A percentile compares a stretch with the other conserved stretches of the same genome.
Evolutionary conservation across 2,888 invertebrate species (phyloP).

Genomic region (Cataglyphis altisquamis): DNA sequence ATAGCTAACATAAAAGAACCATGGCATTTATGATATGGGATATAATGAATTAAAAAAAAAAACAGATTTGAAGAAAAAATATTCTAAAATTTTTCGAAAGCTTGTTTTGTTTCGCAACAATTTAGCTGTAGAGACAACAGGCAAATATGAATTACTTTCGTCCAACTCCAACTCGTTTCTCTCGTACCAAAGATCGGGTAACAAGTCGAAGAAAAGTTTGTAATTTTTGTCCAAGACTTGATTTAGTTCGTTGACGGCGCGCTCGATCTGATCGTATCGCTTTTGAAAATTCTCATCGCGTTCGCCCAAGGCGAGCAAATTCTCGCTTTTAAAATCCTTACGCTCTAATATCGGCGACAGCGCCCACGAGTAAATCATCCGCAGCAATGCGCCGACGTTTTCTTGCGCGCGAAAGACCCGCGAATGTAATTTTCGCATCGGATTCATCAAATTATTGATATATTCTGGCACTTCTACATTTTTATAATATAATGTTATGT

Average conservation of each 20-base stretch:
- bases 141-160: slow-evolving; percentile 7
- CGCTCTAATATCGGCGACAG: slow-evolving; percentile 92
- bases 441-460: slow-evolving; percentile 90
- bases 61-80: neutral
- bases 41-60: neutral
- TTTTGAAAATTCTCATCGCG: slow-evolving; percentile 87
- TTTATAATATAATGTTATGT: neutral
- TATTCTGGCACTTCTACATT: slow-evolving; percentile 89
- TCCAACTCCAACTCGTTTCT: slow-evolving; percentile 55
- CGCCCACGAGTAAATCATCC: slow-evolving; percentile 91
- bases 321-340: slow-evolving; percentile 89
- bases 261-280: slow-evolving; percentile 87
- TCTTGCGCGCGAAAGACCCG: slow-evolving; percentile 90
- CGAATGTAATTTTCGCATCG: slow-evolving; percentile 91
- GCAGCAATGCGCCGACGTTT: slow-evolving; percentile 88
- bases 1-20: neutral
- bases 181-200: slow-evolving; percentile 83
- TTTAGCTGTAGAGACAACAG: neutral
- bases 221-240: slow-evolving; percentile 89
- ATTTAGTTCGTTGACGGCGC: slow-evolving; percentile 88
- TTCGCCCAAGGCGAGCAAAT: slow-evolving; percentile 88
- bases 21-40: neutral
- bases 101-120: neutral
- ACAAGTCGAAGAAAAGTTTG: slow-evolving; percentile 90
- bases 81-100: neutral